Base-by-base conservation (phyloP, 2,888 invertebrate species). In the Margaritifera margaritifera region DNA sequence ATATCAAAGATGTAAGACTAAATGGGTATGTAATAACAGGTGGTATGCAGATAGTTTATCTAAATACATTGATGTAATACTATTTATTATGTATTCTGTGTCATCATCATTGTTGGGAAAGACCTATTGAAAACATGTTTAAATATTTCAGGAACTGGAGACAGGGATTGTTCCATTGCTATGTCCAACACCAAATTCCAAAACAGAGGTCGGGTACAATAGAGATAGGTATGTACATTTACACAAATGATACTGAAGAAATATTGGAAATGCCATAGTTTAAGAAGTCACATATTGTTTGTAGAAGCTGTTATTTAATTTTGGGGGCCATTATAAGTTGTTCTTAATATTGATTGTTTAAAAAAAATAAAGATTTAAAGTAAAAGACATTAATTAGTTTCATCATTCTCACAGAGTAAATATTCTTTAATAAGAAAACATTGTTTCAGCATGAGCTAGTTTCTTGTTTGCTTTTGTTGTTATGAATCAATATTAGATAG, bases 121-220 rank as follows among this genome's bases (percentile, higher is more conserved):
- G 2, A 59, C 59, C 1, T 22, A 24, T 25, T 59, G 20, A 19
- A 20, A 24, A 22, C 18, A 1, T 24, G 18, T 53, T 63, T 20
- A 0, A 58, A 50, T 25, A 58, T 92, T 92, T 74, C 76, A 89
- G 86, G 93, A 93, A 86, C 91, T 93, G 51, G 92, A 92, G 54
- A 91, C 91, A 51, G 92, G 92, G 3, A 88, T 90, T 1, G 92
- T 93, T 4, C 92, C 93, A 6, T 88, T 93, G 19, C 88, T 93
- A 24, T 91, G 93, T 27, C 92, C 92, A 0, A 93, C 93, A 1
- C 93, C 93, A 1, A 93, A 93, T 83, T 91, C 92, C 24, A 86
- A 91, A 6, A 92, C 92, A 82, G 93, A 93, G 71, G 92, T 92
- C 61, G 93, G 93, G 6, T 93, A 92, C 84, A 93, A 93, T 82